Evolutionary conservation across 2,888 invertebrate species (phyloP), one percentile per base, ranked within the genome.

Genomic region (Auanema sp.): DNA sequence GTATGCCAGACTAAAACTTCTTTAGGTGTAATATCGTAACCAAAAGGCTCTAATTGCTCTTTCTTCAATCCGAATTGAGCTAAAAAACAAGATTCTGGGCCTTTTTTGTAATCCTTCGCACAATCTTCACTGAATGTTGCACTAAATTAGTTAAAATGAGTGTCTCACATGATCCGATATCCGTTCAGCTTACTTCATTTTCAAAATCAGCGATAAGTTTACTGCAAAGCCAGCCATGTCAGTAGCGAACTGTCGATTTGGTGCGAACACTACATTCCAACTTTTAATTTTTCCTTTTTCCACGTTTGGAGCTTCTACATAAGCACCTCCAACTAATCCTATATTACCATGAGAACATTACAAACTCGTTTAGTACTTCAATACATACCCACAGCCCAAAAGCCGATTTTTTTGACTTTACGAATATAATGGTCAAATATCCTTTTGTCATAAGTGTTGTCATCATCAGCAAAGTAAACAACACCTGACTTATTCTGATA

Each of bases 201-300:
- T 44, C 16, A 59, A 18, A n/a, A 67, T 64, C 64, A 59, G 55
- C 11, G 42, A 49, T 1, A 91, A 85, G 83, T 91, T 92, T 44
- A 93, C 90, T 8, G 91, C 93, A 83, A 94, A 94, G 0, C 92
- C 94, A 0, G 96, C 96, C 96, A 97, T 97, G 83, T 97, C 96
- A 24, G 94, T 89, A 0, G 96, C 93, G 87, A 95, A 97, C 0
- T 91, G 90, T 66, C 96, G 87, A 76, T 92, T 72, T 2, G 84
- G 82, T 62, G 64, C 64, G 51, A 60, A 67, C 18, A 67, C 61
- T 12, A 67, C 67, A 43, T 67, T 50, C 67, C 67, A 67, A 1
- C 51, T 61, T 12, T 50, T 51, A 2, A 62, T 47, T 42, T 56
- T 56, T 2, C 62, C 62, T 10, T 50, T 23, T 24, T 50, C 47